phyloP scores from a whole-genome alignment of 30 jellyfish, hydroid and myxozoan species.

The Turritopsis dohrnii region DNA sequence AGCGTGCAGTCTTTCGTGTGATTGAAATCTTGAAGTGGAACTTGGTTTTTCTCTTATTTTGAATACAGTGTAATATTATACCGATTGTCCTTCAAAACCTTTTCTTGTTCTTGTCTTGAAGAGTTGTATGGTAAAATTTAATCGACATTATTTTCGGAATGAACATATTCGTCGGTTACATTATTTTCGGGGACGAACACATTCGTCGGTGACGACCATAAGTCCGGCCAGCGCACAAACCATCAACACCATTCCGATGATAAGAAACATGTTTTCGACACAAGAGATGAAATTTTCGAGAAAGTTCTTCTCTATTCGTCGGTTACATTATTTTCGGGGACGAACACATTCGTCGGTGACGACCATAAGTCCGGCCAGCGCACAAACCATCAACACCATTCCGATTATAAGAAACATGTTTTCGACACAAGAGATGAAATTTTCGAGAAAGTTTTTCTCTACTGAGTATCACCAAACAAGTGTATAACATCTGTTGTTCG shows the following conservation, averaged over 20 bases:
- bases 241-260: constrained; percentile 57
- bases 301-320: not conserved
- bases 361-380: constrained; percentile 66
- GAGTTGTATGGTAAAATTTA: too few relatives aligned
- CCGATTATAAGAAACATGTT: constrained; percentile 59
- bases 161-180: not conserved
- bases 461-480: not conserved
- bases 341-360: constrained; percentile 70
- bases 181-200: constrained; percentile 33
- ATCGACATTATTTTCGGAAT: too few relatives aligned
- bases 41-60: too few relatives aligned
- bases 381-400: constrained; percentile 59
- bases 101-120: too few relatives aligned
- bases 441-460: not conserved
- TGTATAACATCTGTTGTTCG: not conserved
- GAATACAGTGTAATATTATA: too few relatives aligned
- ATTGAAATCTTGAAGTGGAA: too few relatives aligned
- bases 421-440: not conserved
- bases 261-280: constrained; percentile 39
- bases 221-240: constrained; percentile 73
- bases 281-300: not conserved
- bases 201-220: constrained; percentile 71
- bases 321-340: constrained; percentile 14
- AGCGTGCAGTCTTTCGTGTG: too few relatives aligned
- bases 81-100: too few relatives aligned